Conservation (phyloP, 2,113 vertebrate genomes). For the Microtus richardsoni region DNA sequence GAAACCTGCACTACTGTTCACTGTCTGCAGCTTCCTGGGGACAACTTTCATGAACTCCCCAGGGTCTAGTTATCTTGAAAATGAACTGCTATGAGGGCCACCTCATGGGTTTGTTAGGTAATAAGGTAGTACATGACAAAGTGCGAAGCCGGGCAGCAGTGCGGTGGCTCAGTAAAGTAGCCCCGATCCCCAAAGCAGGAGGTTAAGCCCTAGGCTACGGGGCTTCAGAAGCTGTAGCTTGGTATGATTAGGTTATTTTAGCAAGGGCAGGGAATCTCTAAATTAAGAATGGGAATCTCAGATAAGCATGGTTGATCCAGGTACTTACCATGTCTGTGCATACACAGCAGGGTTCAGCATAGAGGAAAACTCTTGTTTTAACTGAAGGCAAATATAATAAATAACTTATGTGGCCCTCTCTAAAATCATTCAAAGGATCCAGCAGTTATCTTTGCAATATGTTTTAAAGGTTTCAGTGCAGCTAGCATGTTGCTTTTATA, state of each 20-base stretch:
- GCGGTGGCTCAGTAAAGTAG: not conserved
- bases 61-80: not conserved
- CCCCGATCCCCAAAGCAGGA: not conserved
- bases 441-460: not conserved
- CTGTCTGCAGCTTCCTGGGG: not conserved
- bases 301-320: not conserved
- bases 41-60: not conserved
- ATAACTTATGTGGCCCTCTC: not conserved
- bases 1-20: not conserved
- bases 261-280: not conserved
- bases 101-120: not conserved
- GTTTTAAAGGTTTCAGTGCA: not conserved
- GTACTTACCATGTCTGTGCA: not conserved
- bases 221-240: not conserved
- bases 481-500: not conserved
- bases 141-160: too few species aligned
- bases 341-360: not conserved
- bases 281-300: not conserved
- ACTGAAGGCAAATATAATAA: constrained; percentile 33
- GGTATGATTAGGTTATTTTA: not conserved
- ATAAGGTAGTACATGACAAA: not conserved
- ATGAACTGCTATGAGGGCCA: not conserved
- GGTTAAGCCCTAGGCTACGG: not conserved
- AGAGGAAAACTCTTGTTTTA: not conserved
- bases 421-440: constrained; percentile 9